These are phyloP conservation scores for Neodiprion pinetum DNA, from an alignment of 1,140 invertebrate species.

Conservation along the genomic window DNA sequence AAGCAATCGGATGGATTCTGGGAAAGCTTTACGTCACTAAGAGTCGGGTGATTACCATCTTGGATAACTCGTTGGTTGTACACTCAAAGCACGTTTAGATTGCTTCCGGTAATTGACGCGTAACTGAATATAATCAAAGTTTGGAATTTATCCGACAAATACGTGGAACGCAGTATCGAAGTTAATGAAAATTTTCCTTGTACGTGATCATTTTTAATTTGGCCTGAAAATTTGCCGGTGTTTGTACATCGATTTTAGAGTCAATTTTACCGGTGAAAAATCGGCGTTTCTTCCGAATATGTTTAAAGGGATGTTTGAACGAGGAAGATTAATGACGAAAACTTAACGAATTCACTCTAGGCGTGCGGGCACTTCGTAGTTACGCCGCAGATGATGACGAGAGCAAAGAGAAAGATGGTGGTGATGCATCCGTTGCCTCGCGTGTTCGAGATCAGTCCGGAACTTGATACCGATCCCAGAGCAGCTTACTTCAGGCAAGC, in stretches of 20 bases:
- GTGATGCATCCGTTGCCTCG: slow-evolving; percentile 98
- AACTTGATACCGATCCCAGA: slow-evolving; percentile 94
- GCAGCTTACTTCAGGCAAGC: slow-evolving; percentile 99
- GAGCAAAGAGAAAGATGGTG: slow-evolving; percentile 91
- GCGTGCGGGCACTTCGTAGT: slow-evolving; percentile 87
- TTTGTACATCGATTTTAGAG: not conserved
- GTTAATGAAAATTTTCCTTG: too few relatives aligned
- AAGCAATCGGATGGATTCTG: slow-evolving; percentile 20
- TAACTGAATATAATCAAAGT: too few relatives aligned
- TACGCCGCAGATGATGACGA: slow-evolving; percentile 94
- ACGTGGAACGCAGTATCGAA: too few relatives aligned
- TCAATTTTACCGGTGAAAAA: not conserved
- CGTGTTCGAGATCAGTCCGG: slow-evolving; percentile 91
- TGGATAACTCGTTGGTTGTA: not conserved
- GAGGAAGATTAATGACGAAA: too few relatives aligned
- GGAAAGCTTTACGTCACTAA: not conserved
- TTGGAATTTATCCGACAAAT: too few relatives aligned
- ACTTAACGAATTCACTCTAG: slow-evolving; percentile 59
- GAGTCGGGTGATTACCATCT: not conserved
- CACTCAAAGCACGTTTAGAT: too few relatives aligned
- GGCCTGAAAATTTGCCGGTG: not conserved
- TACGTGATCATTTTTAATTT: too few relatives aligned
- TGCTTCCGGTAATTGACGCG: too few relatives aligned
- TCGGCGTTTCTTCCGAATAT: not conserved
- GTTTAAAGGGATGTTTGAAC: too few relatives aligned